These are phyloP conservation scores for Acromyrmex echinatior DNA, from an alignment of 1,140 invertebrate species.

Conservation along the genomic window DNA sequence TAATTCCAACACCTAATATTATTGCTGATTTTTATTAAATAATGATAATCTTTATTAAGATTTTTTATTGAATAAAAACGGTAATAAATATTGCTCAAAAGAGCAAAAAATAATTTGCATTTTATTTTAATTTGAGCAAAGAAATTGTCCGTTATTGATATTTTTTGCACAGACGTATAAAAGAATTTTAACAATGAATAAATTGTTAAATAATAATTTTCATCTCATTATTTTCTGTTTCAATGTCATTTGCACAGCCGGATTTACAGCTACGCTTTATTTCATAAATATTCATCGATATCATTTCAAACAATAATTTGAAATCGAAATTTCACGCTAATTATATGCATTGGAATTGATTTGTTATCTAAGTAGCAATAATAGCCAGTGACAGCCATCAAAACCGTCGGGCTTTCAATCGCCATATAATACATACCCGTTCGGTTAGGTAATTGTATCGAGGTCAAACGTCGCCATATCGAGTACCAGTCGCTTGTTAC, in stretches of 20 bases:
- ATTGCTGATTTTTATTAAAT: not conserved
- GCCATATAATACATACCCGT: conserved; percentile 14
- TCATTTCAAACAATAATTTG: conserved; percentile 45
- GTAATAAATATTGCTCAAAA: not conserved
- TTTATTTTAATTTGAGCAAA: conserved; percentile 2
- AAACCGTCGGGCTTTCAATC: conserved; percentile 41
- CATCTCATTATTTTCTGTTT: conserved; percentile 19
- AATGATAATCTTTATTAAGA: not conserved
- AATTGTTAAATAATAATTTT: conserved; percentile 33
- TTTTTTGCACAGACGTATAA: not conserved
- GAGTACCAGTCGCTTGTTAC: conserved; percentile 4
- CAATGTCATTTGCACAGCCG: conserved; percentile 21
- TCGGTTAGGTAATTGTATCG: conserved; percentile 54
- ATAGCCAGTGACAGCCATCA: conserved; percentile 21
- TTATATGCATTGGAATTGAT: conserved; percentile 42
- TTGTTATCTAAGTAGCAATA: conserved; percentile 13
- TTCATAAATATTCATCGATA: conserved; percentile 33
- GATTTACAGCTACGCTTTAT: not conserved
- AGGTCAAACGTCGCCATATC: conserved; percentile 29
- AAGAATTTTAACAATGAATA: conserved; percentile 7
- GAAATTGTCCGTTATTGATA: not conserved
- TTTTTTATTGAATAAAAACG: not conserved
- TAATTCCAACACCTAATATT: no score
- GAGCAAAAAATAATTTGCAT: not conserved
- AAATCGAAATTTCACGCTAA: conserved; percentile 54